Conservation (phyloP, 2,888 invertebrate species). For the Dolichopus griseipennis region DNA sequence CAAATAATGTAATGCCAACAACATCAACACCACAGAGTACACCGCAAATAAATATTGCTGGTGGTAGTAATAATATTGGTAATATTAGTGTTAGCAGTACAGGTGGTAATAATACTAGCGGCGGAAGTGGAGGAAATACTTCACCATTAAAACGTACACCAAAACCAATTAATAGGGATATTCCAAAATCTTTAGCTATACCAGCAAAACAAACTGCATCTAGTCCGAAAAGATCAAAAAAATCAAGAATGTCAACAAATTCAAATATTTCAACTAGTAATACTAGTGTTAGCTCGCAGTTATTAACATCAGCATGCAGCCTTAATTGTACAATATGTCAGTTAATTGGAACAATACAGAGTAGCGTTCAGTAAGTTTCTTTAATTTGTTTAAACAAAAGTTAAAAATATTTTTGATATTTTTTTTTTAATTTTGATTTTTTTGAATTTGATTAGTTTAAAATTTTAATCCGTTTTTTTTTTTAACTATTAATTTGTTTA, state of each 20-base stretch:
- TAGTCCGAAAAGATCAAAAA: slow-evolving; percentile 10
- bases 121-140: background rate
- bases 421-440: too few species aligned
- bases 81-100: background rate
- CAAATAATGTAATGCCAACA: background rate
- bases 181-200: slow-evolving; percentile 27
- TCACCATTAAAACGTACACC: slow-evolving; percentile 34
- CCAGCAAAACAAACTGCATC: slow-evolving; percentile 19
- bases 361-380: slow-evolving; percentile 21
- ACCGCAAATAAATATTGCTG: background rate
- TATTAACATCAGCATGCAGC: background rate
- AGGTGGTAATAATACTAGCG: background rate
- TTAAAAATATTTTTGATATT: background rate
- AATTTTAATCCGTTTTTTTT: background rate
- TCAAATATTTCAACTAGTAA: slow-evolving; percentile 7
- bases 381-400: background rate
- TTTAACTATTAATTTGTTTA: background rate
- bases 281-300: background rate
- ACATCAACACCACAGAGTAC: slow-evolving; percentile 15
- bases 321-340: slow-evolving; percentile 14
- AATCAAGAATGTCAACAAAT: slow-evolving; percentile 7
- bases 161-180: slow-evolving; percentile 19
- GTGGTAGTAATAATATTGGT: too few species aligned
- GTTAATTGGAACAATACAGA: slow-evolving; percentile 18
- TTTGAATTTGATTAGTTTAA: too few species aligned